A percentile compares a stretch with the other conserved stretches of the same genome.
Evolutionary conservation across 2,797 vertebrate genomes (phyloP).

Genomic region (Hemitrygon akajei): DNA sequence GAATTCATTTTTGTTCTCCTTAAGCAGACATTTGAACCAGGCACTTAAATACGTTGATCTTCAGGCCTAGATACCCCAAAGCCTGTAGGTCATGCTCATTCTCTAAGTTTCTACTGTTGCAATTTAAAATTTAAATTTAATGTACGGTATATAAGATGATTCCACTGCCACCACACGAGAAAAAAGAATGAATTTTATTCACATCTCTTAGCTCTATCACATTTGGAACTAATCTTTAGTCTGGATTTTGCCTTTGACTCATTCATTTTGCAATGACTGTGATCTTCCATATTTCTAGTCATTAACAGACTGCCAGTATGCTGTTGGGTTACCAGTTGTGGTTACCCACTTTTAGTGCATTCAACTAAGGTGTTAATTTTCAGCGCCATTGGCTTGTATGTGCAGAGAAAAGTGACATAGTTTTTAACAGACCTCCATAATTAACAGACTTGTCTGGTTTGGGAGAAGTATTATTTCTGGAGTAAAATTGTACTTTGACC

Average conservation of each 20-base stretch:
- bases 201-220: background rate
- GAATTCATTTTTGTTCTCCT: background rate
- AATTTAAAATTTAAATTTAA: background rate
- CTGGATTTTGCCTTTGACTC: background rate
- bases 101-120: background rate
- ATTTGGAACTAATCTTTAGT: background rate
- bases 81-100: background rate
- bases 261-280: background rate
- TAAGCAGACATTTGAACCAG: background rate
- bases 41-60: background rate
- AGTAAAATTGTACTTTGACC: constrained; percentile 13
- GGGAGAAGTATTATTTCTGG: constrained; percentile 13
- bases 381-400: background rate
- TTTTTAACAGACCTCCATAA: background rate
- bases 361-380: background rate
- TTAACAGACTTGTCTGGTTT: background rate
- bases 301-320: background rate
- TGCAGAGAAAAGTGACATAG: background rate
- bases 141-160: background rate
- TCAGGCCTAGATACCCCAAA: background rate
- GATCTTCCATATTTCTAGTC: background rate
- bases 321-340: background rate
- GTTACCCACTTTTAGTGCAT: constrained; percentile 1
- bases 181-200: background rate
- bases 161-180: background rate